Evolutionary conservation across 2,113 vertebrate species (phyloP).

Genomic region (Corythornis madagascariensis): DNA sequence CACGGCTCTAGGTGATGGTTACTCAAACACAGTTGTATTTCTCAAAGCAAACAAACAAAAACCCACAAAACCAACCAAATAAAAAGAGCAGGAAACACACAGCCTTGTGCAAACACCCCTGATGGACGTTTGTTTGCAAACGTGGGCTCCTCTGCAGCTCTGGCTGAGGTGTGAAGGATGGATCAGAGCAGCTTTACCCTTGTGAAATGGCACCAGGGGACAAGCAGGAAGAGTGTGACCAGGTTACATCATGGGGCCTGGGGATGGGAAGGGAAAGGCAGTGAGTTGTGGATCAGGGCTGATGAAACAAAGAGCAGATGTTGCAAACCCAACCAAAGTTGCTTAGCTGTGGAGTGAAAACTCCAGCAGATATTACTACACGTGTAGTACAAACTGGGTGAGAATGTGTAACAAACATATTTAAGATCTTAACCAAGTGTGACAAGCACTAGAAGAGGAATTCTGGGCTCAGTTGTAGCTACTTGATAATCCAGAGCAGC

Average conservation of each 20-base stretch:
- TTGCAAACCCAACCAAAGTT: neutral
- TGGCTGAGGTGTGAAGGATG: neutral
- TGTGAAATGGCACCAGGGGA: neutral
- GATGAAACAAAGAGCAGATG: neutral
- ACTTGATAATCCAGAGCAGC: accelerated
- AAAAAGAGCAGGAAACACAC: neutral
- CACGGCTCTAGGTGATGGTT: neutral
- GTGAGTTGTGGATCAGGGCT: neutral
- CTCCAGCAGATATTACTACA: neutral
- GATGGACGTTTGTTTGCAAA: slow-evolving; percentile 37
- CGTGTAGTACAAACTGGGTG: neutral
- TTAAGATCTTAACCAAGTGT: neutral
- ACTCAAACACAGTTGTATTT: neutral
- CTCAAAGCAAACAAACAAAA: neutral
- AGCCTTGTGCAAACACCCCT: neutral
- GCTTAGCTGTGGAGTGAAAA: neutral
- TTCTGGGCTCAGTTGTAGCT: neutral
- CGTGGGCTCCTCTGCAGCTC: neutral
- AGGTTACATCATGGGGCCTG: neutral
- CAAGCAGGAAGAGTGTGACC: neutral
- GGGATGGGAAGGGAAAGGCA: neutral
- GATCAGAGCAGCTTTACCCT: neutral
- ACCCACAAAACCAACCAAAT: neutral
- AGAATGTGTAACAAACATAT: neutral
- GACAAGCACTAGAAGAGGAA: neutral